phyloP scores from a whole-genome alignment of 2,113 vertebrate genomes.

The Herpailurus yagouaroundi region DNA sequence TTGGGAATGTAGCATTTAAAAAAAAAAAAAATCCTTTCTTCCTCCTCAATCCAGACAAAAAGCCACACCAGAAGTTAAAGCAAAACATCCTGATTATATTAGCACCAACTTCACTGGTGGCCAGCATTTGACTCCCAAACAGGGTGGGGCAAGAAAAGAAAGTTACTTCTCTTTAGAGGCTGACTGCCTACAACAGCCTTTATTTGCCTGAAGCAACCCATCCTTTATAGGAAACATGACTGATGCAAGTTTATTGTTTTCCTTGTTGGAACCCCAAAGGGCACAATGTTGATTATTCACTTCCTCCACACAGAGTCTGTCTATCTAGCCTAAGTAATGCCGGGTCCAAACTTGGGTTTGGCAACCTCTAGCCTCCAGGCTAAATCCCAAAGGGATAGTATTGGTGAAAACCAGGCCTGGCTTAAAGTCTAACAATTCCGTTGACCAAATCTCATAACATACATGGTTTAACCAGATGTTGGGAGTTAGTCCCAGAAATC shows the following conservation, averaged over 20 bases:
- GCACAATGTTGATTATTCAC: slow-evolving; percentile 74
- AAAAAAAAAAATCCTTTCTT: slow-evolving; percentile 47
- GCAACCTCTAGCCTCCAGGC: slow-evolving; percentile 60
- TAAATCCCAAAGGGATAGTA: slow-evolving; percentile 34
- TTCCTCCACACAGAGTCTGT: slow-evolving; percentile 65
- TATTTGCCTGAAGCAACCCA: slow-evolving; percentile 61
- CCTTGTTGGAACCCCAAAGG: slow-evolving; percentile 70
- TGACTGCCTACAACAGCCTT: slow-evolving; percentile 29
- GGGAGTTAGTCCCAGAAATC: slow-evolving; percentile 56
- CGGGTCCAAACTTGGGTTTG: slow-evolving; percentile 72
- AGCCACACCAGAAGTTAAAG: slow-evolving; percentile 71
- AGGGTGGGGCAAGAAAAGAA: slow-evolving; percentile 60
- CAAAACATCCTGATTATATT: slow-evolving; percentile 80
- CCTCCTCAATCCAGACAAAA: slow-evolving; percentile 56
- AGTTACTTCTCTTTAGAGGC: slow-evolving; percentile 49
- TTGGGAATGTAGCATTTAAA: not conserved
- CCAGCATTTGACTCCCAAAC: slow-evolving; percentile 22
- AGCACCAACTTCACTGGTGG: slow-evolving; percentile 71
- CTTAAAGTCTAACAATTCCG: slow-evolving; percentile 51
- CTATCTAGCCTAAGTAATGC: slow-evolving; percentile 40
- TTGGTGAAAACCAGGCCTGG: slow-evolving; percentile 67
- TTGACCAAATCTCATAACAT: slow-evolving; percentile 60
- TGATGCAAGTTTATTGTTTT: slow-evolving; percentile 76
- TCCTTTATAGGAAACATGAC: slow-evolving; percentile 64
- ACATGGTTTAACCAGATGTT: slow-evolving; percentile 74